phyloP scores from a whole-genome alignment of 1,140 invertebrate genomes.

The Nymphalis io region DNA sequence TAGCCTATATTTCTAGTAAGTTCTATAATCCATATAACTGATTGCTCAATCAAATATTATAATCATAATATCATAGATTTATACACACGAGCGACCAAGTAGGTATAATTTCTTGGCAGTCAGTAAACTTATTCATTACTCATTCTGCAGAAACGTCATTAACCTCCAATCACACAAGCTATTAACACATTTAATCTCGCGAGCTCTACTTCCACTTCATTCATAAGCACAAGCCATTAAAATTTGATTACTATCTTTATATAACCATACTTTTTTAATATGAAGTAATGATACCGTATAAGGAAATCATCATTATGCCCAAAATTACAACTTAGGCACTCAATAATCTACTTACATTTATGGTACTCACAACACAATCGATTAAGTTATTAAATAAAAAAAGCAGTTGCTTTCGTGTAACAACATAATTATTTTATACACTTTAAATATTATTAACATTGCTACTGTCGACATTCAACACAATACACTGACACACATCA shows the following conservation, averaged over 20 bases:
- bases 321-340: background rate
- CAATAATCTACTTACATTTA: background rate
- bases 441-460: too few relatives aligned
- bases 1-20: background rate
- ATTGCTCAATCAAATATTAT: conserved; percentile 1
- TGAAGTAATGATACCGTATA: background rate
- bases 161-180: conserved; percentile 24
- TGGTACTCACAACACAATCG: too few relatives aligned
- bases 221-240: conserved; percentile 15
- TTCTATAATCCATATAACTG: background rate
- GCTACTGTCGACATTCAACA: too few relatives aligned
- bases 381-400: too few relatives aligned
- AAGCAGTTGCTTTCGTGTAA: too few relatives aligned
- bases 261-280: background rate
- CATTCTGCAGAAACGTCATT: conserved; percentile 15
- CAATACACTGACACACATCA: too few relatives aligned
- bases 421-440: too few relatives aligned
- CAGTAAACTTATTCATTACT: conserved; percentile 18
- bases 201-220: conserved; percentile 5
- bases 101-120: background rate
- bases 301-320: background rate
- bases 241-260: conserved; percentile 18
- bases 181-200: conserved; percentile 28
- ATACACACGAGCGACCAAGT: background rate
- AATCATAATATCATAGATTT: background rate